Base-by-base conservation (phyloP, 2,797 vertebrate species). In the Channa striata region DNA sequence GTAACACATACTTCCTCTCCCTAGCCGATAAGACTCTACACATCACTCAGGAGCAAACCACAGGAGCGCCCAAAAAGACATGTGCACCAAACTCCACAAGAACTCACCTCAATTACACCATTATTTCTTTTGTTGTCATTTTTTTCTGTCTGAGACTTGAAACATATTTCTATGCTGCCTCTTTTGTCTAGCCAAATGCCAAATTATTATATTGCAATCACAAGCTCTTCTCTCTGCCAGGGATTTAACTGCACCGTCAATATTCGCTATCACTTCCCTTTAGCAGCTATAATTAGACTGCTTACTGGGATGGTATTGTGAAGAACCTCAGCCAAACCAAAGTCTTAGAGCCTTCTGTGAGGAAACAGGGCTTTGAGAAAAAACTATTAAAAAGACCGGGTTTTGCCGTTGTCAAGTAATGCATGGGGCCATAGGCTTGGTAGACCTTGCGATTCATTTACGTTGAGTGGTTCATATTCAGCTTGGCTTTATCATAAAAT, bases 161-260 rank as follows among this genome's bases (percentile, higher is more conserved):
- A 77, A 82, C 65, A 58, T 70, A 67, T 86, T 70, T 85, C 74
- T 48, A 14, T 37, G 52, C 34, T 0, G 74, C 62, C 52, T 86
- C 68, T 78, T 80, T 88, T 86, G 70, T 88, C 75, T 71, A 11
- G 49, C 54, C 61, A 74, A 87, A 86, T 51, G 50, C 80, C 83
- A 85, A 81, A 88, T 83, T 82, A 81, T 84, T 82, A 63, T 74
- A 72, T 75, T 72, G 73, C 79, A 85, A 86, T 86, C 77, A 72
- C 25, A 25, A 65, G 44, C 69, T 78, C 58, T 72, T 84, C 70
- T 82, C 77, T 59, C 59, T 85, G 83, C 82, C 86, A 74, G 75
- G 69, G 77, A 86, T 88, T 90, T 88, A 82, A 87, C 84, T 84
- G 81, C 72, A 61, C 79, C 53, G 46, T 82, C 81, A 84, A 82